A percentile compares a stretch with the other conserved stretches of the same genome.
phyloP scores from a whole-genome alignment of 2,888 invertebrate species.

The Phytoseiulus persimilis region DNA sequence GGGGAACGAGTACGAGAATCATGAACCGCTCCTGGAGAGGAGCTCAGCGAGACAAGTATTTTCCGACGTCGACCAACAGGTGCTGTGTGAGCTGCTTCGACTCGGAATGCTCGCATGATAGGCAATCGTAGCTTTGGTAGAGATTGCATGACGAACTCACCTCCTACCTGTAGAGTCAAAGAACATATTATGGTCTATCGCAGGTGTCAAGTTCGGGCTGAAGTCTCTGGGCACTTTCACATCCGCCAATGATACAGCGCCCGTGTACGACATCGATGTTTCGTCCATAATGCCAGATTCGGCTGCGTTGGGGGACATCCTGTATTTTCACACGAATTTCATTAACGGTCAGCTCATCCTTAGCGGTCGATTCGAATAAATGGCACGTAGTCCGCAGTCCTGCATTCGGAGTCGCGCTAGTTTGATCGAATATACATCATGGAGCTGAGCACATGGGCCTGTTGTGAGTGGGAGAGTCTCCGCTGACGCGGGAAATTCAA shows the following conservation, averaged over 20 bases:
- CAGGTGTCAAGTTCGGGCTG: neutral
- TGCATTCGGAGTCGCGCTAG: too few species aligned
- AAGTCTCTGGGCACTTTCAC: conserved; percentile 11
- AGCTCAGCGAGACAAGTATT: too few species aligned
- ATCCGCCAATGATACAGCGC: neutral
- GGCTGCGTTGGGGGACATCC: neutral
- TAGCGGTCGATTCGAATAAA: too few species aligned
- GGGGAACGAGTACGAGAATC: neutral
- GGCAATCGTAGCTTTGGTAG: too few species aligned
- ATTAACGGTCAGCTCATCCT: too few species aligned
- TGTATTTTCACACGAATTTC: neutral
- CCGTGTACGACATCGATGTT: neutral
- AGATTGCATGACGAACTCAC: neutral
- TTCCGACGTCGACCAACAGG: too few species aligned
- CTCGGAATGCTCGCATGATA: too few species aligned
- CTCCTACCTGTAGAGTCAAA: neutral
- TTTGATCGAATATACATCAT: too few species aligned
- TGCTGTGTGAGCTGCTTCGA: too few species aligned
- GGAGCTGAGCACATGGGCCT: neutral
- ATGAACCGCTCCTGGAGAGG: neutral
- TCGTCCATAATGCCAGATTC: neutral
- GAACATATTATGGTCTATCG: conserved; percentile 8
- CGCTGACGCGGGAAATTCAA: neutral
- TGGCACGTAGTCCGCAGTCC: too few species aligned
- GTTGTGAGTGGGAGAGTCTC: neutral